These are phyloP conservation scores for Agapornis roseicollis DNA, from an alignment of 2,113 vertebrate genomes.

Conservation along the genomic window DNA sequence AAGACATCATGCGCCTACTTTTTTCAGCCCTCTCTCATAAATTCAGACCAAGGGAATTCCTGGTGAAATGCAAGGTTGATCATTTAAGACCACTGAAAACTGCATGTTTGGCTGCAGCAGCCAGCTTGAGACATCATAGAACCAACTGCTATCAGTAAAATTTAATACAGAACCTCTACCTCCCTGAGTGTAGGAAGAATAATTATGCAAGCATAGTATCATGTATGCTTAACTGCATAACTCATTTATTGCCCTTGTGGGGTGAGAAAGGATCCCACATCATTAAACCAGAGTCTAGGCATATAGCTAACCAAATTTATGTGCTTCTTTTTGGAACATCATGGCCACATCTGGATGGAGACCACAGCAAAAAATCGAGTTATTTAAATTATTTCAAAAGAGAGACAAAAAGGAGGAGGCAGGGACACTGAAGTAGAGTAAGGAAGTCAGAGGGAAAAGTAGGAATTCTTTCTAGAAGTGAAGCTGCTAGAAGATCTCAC, in stretches of 20 bases:
- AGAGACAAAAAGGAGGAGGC: background rate
- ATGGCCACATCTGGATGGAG: background rate
- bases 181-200: background rate
- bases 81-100: background rate
- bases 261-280: background rate
- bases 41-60: background rate
- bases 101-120: background rate
- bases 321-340: background rate
- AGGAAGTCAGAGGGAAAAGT: background rate
- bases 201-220: background rate
- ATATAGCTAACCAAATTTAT: background rate
- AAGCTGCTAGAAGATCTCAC: background rate
- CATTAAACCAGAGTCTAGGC: background rate
- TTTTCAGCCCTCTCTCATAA: background rate
- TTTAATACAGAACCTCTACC: background rate
- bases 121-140: background rate
- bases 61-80: background rate
- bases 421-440: background rate
- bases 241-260: background rate
- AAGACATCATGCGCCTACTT: background rate
- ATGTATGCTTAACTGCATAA: conserved; percentile 26
- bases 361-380: background rate
- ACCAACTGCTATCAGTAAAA: background rate
- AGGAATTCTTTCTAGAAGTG: background rate
- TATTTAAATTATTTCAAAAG: background rate